Base-by-base conservation (phyloP, 2,113 vertebrate species). In the Hippocampus abdominalis region DNA sequence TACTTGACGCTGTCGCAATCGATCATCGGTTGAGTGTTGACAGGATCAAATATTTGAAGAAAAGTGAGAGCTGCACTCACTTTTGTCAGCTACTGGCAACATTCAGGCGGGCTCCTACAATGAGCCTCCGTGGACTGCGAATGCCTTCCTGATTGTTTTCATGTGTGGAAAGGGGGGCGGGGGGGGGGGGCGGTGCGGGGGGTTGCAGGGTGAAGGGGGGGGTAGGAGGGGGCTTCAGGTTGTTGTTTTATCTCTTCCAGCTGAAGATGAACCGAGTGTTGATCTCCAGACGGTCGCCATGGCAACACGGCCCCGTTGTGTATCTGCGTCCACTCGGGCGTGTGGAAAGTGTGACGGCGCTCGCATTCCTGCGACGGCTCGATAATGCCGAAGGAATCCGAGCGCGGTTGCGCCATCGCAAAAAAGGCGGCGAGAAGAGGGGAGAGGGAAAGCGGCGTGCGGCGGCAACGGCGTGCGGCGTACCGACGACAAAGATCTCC, bases 401-500 rank as follows among this genome's bases (percentile, higher is more conserved):
- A 59, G 73, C 74, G 21, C 68, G 40, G n/a, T 69, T 32, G 53
- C 46, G 20, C 80, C 79, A 72, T 54, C 54, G 8, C 36, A 48
- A 25, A 62, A 59, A 61, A 18, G 18, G 42, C 29, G 18, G 42
- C 29, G 79, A 74, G 79, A 72, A 72, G 49, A 69, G 57, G 57
- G 51, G 5, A 21, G 40, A 71, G 6, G 70, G 81, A 69, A 73
- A 72, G 72, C 7, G 18, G 18, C 48, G 1, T 8, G 18, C 16
- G 48, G 39, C 32, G 57, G 69, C 74, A 66, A 73, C 23, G 73
- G 18, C 68, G 76, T n/a, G 72, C 36, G 23, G 89, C 92, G 0
- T 91, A 99, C 97, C 96, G 71, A 98, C 90, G 44, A 94, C 95
- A 84, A 99, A 99, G 74, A 98, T 91, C 92, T 99, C 96, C 82